Conservation (phyloP, 2,888 invertebrate genomes). For the Drosophila ochracea region DNA sequence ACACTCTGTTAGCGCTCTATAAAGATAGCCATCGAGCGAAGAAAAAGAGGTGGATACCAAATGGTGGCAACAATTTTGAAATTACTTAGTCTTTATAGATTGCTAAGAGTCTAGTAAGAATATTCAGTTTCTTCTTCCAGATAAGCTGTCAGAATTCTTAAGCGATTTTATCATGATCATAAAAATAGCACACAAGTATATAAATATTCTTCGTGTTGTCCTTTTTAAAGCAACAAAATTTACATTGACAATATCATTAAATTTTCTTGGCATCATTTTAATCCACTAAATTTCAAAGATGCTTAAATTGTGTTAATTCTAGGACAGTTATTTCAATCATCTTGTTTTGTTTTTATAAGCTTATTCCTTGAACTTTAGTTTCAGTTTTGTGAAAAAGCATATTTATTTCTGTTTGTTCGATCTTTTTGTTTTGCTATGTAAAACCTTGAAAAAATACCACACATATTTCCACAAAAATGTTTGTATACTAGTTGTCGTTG, state of each 20-base stretch:
- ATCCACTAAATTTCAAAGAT: neutral
- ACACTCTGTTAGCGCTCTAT: slow-evolving; percentile 46
- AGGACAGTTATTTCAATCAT: neutral
- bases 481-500: slow-evolving; percentile 18
- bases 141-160: neutral
- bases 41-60: neutral
- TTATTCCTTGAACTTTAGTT: neutral
- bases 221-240: neutral
- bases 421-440: neutral
- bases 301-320: neutral
- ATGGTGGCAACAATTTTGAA: neutral
- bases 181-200: neutral
- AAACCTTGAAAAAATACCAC: slow-evolving; percentile 32
- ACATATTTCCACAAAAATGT: slow-evolving; percentile 28
- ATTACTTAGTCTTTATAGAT: neutral
- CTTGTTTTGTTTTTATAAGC: neutral
- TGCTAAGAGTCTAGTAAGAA: neutral
- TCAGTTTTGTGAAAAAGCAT: neutral
- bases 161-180: neutral
- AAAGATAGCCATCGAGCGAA: slow-evolving; percentile 45
- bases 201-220: neutral
- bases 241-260: neutral
- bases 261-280: neutral
- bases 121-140: neutral
- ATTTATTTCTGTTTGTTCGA: neutral